Conservation (phyloP, 2,888 invertebrate genomes). For the Eretmocerus hayati region DNA sequence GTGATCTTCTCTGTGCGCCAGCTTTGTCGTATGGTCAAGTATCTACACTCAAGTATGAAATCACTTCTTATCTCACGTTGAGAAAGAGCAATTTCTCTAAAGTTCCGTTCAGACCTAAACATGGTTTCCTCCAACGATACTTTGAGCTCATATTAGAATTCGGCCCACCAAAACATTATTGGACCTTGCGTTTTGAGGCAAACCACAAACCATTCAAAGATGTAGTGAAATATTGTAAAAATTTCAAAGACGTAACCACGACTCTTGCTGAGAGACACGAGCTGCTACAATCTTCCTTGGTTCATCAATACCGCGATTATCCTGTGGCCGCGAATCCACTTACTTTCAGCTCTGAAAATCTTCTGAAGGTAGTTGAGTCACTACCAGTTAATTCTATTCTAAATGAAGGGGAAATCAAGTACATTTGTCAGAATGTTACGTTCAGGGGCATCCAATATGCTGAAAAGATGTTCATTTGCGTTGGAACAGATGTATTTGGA, state of each 20-base stretch:
- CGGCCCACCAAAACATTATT: constrained; percentile 21
- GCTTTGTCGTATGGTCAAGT: constrained; percentile 4
- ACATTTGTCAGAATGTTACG: not conserved
- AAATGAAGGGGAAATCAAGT: not conserved
- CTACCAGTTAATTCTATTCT: not conserved
- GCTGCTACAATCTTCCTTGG: constrained; percentile 1
- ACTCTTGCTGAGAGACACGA: constrained; percentile 15
- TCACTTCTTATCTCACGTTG: not conserved
- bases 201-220: constrained; percentile 27
- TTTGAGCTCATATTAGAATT: constrained; percentile 16
- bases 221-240: constrained; percentile 13
- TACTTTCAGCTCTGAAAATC: not conserved
- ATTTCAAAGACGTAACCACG: constrained; percentile 25
- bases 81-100: constrained; percentile 3
- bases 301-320: not conserved
- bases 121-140: constrained; percentile 24
- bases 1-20: constrained; percentile 5
- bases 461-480: constrained; percentile 1
- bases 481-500: not conserved
- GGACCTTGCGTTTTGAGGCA: constrained; percentile 25
- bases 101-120: constrained; percentile 15
- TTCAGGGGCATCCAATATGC: not conserved
- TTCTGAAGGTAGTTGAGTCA: not conserved
- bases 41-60: not conserved
- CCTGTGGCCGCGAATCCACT: not conserved